Conservation (phyloP, 2,113 vertebrate species). For the Xyrauchen texanus region DNA sequence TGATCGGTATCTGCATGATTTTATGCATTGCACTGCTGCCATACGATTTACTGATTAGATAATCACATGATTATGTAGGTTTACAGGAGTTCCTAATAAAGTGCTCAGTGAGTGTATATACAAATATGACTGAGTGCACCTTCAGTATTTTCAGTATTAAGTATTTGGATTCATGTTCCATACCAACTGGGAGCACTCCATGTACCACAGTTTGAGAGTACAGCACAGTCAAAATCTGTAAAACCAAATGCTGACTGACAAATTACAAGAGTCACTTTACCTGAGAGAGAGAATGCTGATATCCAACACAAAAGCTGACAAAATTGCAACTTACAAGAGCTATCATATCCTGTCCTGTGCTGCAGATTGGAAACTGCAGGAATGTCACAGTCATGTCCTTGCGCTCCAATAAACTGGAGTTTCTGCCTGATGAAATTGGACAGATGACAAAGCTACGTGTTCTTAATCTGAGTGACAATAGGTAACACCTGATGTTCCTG, state of each 20-base stretch:
- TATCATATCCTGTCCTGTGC: constrained; percentile 50
- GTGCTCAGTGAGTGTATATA: no score
- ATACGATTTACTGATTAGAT: no score
- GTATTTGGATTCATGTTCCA: no score
- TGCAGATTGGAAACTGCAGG: constrained; percentile 94
- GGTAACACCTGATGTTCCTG: constrained; percentile 73
- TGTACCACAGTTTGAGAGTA: neutral
- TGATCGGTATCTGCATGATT: no score
- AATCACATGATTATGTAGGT: no score
- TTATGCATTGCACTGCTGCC: no score
- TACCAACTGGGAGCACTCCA: no score
- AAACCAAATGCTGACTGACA: constrained; percentile 25
- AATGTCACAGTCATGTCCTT: constrained; percentile 98
- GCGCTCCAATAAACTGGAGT: constrained; percentile 96
- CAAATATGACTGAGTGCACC: no score
- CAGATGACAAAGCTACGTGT: constrained; percentile 98
- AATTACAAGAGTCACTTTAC: constrained; percentile 40
- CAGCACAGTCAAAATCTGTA: constrained; percentile 7
- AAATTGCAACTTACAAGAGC: constrained; percentile 37
- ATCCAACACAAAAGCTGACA: constrained; percentile 28
- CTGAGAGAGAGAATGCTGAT: constrained; percentile 32
- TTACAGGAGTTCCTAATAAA: no score
- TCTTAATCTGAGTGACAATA: constrained; percentile 96
- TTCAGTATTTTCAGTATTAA: no score
- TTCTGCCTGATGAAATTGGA: constrained; percentile 96